phyloP scores from a whole-genome alignment of 2,888 invertebrate genomes.

The Scaptomyza reducta region DNA sequence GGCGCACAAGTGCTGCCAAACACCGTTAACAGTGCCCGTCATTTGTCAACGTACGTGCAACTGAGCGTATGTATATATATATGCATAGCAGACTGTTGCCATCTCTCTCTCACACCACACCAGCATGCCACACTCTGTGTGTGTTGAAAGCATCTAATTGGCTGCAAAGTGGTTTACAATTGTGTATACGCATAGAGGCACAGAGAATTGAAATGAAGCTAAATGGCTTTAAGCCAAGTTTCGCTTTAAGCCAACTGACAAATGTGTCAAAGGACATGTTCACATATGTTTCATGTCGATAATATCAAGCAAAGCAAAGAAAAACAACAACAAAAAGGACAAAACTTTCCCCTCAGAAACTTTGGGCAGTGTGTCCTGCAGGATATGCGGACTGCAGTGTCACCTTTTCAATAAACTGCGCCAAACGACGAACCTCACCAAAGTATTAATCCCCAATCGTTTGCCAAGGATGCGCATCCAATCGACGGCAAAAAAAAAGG shows the following conservation, averaged over 20 bases:
- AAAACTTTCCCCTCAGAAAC: conserved; percentile 59
- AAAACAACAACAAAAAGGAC: conserved; percentile 17
- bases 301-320: conserved; percentile 56
- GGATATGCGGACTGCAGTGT: conserved; percentile 57
- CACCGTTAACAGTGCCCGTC: conserved; percentile 77
- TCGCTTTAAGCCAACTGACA: conserved; percentile 74
- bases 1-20: conserved; percentile 80
- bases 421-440: conserved; percentile 50
- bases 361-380: conserved; percentile 61
- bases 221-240: conserved; percentile 29
- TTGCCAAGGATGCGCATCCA: conserved; percentile 61
- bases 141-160: conserved; percentile 73
- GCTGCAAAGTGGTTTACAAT: conserved; percentile 71
- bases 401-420: conserved; percentile 80
- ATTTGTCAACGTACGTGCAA: conserved; percentile 66
- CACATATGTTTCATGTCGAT: conserved; percentile 76
- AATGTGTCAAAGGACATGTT: conserved; percentile 80
- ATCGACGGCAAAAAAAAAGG: conserved; percentile 34
- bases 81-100: conserved; percentile 5
- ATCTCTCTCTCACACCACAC: not conserved
- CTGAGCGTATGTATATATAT: conserved; percentile 2
- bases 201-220: conserved; percentile 47
- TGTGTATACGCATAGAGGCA: conserved; percentile 41
- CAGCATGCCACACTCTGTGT: not conserved
- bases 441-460: conserved; percentile 78